Evolutionary conservation across 2,888 invertebrate species (phyloP).

Genomic region (Neoaliturus tenellus): DNA sequence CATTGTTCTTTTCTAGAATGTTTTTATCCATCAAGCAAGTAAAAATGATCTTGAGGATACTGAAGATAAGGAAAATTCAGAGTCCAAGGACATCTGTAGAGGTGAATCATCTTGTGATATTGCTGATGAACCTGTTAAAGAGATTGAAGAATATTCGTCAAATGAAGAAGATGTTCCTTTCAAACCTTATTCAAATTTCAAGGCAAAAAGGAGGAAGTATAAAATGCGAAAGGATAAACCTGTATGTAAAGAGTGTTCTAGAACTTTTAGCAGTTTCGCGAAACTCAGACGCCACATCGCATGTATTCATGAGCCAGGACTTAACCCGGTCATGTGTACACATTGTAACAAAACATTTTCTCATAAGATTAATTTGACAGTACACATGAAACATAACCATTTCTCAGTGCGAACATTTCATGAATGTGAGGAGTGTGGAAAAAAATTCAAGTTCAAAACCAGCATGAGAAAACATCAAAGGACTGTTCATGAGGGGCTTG

Average conservation of each 20-base stretch:
- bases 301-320: neutral
- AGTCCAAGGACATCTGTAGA: neutral
- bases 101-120: neutral
- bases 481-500: neutral
- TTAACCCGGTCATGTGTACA: neutral
- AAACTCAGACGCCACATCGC: neutral
- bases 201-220: neutral
- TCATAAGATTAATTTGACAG: neutral
- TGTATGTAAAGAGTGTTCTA: neutral
- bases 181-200: neutral
- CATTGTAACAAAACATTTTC: neutral
- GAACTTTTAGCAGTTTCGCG: neutral
- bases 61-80: neutral
- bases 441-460: neutral
- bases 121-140: neutral
- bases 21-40: neutral
- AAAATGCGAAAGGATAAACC: neutral
- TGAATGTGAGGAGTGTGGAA: neutral
- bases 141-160: neutral
- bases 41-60: neutral
- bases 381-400: neutral
- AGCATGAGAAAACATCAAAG: neutral
- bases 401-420: neutral
- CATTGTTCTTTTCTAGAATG: neutral
- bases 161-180: too few relatives aligned